phyloP scores from a whole-genome alignment of 1,140 invertebrate genomes.

The Procambarus virginalis region DNA sequence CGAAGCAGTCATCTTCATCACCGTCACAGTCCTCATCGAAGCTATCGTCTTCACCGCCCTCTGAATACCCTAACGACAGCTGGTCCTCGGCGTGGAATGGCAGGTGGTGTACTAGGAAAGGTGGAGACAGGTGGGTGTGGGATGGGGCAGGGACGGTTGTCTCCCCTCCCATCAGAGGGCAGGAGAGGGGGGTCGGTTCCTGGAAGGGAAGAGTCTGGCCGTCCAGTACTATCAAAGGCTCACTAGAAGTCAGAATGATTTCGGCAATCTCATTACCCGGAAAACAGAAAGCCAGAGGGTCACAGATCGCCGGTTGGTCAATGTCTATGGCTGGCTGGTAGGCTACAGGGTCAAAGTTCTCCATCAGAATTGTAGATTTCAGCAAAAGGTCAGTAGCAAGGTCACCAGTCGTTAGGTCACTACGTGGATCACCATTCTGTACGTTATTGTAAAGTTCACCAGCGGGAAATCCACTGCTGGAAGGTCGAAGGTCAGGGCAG shows the following conservation, averaged over 20 bases:
- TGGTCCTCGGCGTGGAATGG: neutral
- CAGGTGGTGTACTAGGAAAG: neutral
- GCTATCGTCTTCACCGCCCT: constrained; percentile 13
- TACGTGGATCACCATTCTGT: neutral
- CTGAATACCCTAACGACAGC: constrained; percentile 13
- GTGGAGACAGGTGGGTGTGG: neutral
- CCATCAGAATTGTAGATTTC: neutral
- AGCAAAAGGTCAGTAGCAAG: neutral
- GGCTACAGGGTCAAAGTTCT: constrained; percentile 24
- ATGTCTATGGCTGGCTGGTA: neutral
- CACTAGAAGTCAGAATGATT: neutral
- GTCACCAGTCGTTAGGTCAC: neutral
- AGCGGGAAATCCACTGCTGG: neutral
- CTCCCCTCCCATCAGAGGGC: neutral
- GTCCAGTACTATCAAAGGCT: neutral
- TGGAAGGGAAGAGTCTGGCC: neutral
- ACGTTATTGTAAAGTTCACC: constrained; percentile 5
- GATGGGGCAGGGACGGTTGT: too few species aligned
- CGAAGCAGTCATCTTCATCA: neutral
- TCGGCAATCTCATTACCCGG: neutral
- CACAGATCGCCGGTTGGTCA: neutral
- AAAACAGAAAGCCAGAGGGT: neutral
- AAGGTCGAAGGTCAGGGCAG: neutral
- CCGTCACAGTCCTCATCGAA: neutral
- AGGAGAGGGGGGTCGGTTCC: neutral